Base-by-base conservation (phyloP, 2,888 invertebrate genomes). In the Mechanitis mazaeus region DNA sequence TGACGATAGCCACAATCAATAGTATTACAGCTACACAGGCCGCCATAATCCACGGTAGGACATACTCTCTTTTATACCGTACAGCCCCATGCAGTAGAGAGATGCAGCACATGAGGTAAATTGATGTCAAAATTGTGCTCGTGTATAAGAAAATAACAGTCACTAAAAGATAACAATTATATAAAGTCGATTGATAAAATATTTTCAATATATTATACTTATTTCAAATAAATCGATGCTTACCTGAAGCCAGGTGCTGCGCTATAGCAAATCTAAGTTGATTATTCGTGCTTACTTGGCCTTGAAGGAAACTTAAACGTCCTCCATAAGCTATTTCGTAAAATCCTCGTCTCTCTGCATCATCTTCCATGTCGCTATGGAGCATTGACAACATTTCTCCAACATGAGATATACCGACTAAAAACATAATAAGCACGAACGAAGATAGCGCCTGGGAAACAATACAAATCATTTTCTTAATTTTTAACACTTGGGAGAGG, bases 311-410 rank as follows among this genome's bases (percentile, higher is more conserved):
- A 6, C 78, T 75, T 54, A 83, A 67, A 59, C 83, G 81, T 28
- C 84, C 82, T 31, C 83, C 85, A 56, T 85, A 83, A 3, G 75
- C 71, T 54, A 84, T 74, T 65, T 84, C 85, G 64, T 85, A 86
- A 68, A 86, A 79, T 2, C 88, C 87, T 33, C 81, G 82, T 50
- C 88, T 78, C 58, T 90, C 90, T 0, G 87, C 89, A 59, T 90
- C 90, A 55, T 90, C 90, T 67, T 87, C 89, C 90, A 91, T 90
- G 63, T 91, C 91, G 50, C 83, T 84, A 69, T 89, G 87, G 5
- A 91, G 82, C 85, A 89, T 85, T 6, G 85, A 82, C 50, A 90
- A 73, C 86, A 90, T 90, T 71, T 87, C 84, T 7, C 86, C 87
- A 47, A 85, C 87, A 75, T 90, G 90, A 61, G 89, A 87, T 69